These are phyloP conservation scores for Eupleurogrammus muticus DNA, from an alignment of 2,797 vertebrate species.

Conservation along the genomic window DNA sequence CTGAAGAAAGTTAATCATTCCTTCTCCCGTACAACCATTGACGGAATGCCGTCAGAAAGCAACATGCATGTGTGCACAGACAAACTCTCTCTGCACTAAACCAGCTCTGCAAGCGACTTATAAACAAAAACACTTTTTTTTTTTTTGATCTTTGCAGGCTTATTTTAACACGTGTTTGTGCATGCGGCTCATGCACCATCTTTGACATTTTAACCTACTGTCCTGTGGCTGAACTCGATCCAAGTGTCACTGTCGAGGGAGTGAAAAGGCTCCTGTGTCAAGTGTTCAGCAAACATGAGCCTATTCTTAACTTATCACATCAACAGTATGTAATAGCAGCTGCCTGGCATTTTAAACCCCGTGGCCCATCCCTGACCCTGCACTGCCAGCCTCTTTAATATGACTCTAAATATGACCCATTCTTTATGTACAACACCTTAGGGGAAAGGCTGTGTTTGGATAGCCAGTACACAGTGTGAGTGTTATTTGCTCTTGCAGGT, in stretches of 20 bases:
- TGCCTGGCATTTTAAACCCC: constrained; percentile 77
- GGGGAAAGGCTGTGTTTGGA: constrained; percentile 79
- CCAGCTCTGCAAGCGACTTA: not conserved
- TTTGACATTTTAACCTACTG: constrained; percentile 68
- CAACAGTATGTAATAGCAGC: constrained; percentile 80
- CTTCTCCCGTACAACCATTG: constrained; percentile 43
- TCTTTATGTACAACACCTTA: constrained; percentile 78
- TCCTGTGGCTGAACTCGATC: constrained; percentile 69
- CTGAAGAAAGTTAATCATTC: constrained; percentile 69
- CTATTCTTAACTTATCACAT: constrained; percentile 82
- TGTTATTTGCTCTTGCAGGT: constrained; percentile 78
- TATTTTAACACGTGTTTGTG: constrained; percentile 12
- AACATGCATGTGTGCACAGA: not conserved
- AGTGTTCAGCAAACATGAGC: constrained; percentile 80
- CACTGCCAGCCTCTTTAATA: constrained; percentile 71
- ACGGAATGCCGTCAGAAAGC: constrained; percentile 19
- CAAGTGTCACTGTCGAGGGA: constrained; percentile 68
- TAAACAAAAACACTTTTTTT: not conserved
- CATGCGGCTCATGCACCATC: constrained; percentile 15
- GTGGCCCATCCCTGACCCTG: constrained; percentile 78
- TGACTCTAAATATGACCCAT: constrained; percentile 77
- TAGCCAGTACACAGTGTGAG: constrained; percentile 62
- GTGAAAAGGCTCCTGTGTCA: constrained; percentile 78
- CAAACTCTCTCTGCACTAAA: not conserved
- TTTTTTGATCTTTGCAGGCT: not conserved